Percentiles rank a stretch among this genome's conserved stretches.
These are phyloP conservation scores for Trematocara zebra DNA, from an alignment of 2,113 vertebrate genomes.

Conservation along the genomic window DNA sequence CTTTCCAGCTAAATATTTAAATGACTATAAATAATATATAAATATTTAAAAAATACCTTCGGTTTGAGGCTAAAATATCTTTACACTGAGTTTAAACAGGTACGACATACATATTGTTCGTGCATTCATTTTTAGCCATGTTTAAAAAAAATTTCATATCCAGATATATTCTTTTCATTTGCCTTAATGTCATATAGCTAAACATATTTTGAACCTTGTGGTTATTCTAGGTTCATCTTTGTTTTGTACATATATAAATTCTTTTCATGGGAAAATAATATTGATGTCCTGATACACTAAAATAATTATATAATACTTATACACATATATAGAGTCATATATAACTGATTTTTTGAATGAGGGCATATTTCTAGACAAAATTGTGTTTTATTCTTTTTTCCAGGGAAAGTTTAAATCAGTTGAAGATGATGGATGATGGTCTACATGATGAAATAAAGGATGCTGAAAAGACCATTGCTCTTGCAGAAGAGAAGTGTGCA, in stretches of 20 bases:
- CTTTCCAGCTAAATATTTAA: not conserved
- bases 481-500: constrained; percentile 60
- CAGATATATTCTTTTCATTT: not conserved
- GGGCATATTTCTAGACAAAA: not conserved
- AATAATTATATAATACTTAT: not conserved
- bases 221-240: not conserved
- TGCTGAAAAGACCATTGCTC: constrained; percentile 51
- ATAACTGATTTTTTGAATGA: not conserved
- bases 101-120: not conserved
- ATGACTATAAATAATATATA: not conserved
- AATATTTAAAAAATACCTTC: not conserved
- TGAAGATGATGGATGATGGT: constrained; percentile 42
- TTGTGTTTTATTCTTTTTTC: not conserved
- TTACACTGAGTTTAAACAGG: not conserved
- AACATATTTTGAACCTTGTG: not conserved
- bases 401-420: constrained; percentile 66
- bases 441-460: constrained; percentile 57
- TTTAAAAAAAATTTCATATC: not conserved
- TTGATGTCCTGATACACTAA: not conserved
- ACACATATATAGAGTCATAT: not conserved
- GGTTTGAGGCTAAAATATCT: not conserved
- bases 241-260: not conserved
- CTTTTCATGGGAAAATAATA: not conserved
- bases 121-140: not conserved
- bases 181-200: not conserved